A percentile compares a stretch with the other conserved stretches of the same genome.
phyloP scores from a whole-genome alignment of 2,797 vertebrate species.

The Oreochromis grahami region DNA sequence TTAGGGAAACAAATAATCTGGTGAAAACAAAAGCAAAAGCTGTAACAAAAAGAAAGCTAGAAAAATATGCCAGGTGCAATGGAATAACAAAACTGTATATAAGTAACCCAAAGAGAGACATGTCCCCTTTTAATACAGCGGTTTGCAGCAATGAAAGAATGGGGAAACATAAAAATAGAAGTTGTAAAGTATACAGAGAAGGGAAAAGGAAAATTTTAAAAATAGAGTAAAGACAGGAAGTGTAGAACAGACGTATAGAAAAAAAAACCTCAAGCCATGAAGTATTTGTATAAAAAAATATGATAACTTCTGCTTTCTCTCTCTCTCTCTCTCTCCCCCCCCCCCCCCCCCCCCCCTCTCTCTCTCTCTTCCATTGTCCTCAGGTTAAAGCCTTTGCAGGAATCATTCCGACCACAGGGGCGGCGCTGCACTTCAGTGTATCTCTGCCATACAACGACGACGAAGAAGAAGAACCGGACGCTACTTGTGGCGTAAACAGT shows the following conservation, averaged over 20 bases:
- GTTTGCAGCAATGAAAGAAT: background rate
- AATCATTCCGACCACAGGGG: background rate
- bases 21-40: background rate
- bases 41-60: background rate
- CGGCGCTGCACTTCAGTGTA: background rate
- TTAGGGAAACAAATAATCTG: background rate
- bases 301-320: background rate
- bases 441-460: background rate
- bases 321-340: background rate
- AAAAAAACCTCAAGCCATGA: background rate
- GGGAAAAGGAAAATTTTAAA: rapidly evolving
- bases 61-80: background rate
- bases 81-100: background rate
- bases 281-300: background rate
- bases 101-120: background rate
- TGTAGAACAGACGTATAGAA: background rate
- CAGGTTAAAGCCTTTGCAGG: background rate
- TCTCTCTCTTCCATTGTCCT: background rate
- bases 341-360: too few species aligned
- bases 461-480: background rate
- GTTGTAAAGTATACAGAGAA: background rate
- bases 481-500: background rate
- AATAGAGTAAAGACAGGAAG: background rate
- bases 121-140: background rate
- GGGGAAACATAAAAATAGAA: background rate